Evolutionary conservation across 1,140 invertebrate genomes (phyloP), one percentile per base, ranked within the genome.

Genomic region (Rhyzopertha dominica): DNA sequence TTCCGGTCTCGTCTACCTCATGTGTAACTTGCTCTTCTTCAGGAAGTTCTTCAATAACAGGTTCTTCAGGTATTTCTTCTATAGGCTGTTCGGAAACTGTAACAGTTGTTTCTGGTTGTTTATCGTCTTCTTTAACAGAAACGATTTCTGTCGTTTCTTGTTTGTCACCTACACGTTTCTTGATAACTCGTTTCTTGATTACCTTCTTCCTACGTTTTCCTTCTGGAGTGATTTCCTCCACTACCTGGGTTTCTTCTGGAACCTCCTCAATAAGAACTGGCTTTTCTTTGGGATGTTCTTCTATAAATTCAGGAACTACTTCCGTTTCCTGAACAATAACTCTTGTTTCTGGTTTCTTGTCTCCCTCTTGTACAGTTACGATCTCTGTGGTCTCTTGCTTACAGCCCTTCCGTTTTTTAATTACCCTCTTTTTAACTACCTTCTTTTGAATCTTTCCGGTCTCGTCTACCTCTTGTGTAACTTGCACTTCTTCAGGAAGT

Each of bases 91-190:
- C 26, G 44, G 44, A 20, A 28, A 10, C 38, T n/a, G 47, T 40
- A 2, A 65, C 56, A 1, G 56, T 63, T 5, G 54, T 62, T 14
- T 68, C 48, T 7, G 66, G 60, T 23, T 54, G 47, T 47, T 69
- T 59, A 18, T 65, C 62, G 39, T 70, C 65, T 54, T 70, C 64
- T 55, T 69, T 62, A 30, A 69, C 55, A 12, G 70, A 68, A 14
- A 65, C 65, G 32, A 67, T 63, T 56, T 69, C 65, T 2, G 60
- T 66, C 1, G 65, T 59, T 52, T 70, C 58, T 43, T 69, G 47
- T 26, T 64, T 67, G 4, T 53, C 48, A 4, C 66, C 68, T 22
- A 54, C 59, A 10, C 54, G 47, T 51, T 63, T 66, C 43, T 65
- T 66, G 25, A 65, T 66, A 0, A 64, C 46, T 20, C 56, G 48